A percentile compares a stretch with the other conserved stretches of the same genome.
Conservation (phyloP, 2,113 vertebrate genomes). For the Podocnemis expansa region DNA sequence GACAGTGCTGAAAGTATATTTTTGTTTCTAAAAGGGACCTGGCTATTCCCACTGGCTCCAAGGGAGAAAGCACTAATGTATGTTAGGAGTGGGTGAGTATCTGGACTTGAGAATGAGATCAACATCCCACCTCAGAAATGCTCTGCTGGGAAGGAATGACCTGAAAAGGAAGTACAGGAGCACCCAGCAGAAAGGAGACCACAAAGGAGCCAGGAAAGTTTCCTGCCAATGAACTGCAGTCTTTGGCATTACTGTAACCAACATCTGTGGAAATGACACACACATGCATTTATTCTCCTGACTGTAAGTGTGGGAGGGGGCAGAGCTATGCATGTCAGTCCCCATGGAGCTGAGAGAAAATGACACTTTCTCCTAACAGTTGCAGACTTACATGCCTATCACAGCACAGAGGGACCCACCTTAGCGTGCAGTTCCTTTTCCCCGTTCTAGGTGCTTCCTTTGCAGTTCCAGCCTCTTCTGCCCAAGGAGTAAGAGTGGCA, state of each 20-base stretch:
- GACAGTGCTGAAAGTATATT: neutral
- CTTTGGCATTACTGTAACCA: neutral
- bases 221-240: neutral
- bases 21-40: neutral
- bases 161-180: neutral
- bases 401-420: neutral
- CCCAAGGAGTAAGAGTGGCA: neutral
- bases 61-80: neutral
- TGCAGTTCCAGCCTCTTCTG: neutral
- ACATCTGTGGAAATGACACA: neutral
- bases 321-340: neutral
- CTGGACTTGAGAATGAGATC: neutral
- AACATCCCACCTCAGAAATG: neutral
- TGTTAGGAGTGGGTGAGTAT: neutral
- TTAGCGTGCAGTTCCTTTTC: neutral
- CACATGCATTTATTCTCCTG: neutral
- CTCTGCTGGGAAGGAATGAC: neutral
- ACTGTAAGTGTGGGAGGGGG: no score
- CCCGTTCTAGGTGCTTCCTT: neutral
- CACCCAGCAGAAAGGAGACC: neutral
- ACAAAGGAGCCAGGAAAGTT: no score
- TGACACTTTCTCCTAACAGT: neutral
- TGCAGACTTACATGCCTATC: neutral
- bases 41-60: neutral
- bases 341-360: neutral